Evolutionary conservation across 1,140 invertebrate genomes (phyloP).

Genomic region (Paraescarpia echinospica): DNA sequence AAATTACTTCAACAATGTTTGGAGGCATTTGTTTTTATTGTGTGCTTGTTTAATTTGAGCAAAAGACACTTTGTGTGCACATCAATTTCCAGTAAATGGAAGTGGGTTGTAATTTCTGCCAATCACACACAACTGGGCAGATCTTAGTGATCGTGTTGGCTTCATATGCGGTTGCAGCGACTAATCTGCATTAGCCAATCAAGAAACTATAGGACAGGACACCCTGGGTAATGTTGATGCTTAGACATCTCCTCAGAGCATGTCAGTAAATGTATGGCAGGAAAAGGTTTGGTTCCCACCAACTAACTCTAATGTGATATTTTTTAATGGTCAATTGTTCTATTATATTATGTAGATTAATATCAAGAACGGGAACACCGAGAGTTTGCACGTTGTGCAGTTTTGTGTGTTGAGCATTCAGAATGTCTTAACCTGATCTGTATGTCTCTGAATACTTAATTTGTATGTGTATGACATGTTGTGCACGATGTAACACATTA

Average conservation of each 20-base stretch:
- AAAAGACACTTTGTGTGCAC: not conserved
- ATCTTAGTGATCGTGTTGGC: not conserved
- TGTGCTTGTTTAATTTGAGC: not conserved
- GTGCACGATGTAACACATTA: not conserved
- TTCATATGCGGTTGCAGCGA: not conserved
- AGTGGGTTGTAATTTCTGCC: not conserved
- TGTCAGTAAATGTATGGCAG: not conserved
- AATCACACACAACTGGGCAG: not conserved
- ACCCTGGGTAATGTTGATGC: not conserved
- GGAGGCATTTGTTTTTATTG: not conserved
- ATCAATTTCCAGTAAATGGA: not conserved
- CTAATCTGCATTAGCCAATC: not conserved
- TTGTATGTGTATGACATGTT: not conserved
- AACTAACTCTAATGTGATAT: not conserved
- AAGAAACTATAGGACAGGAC: not conserved
- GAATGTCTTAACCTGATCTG: not conserved
- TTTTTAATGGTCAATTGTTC: not conserved
- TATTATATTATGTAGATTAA: not conserved
- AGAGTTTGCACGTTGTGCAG: not conserved
- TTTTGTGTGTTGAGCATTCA: not conserved
- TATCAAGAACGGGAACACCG: not conserved
- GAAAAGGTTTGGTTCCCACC: not conserved
- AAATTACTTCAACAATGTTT: not conserved
- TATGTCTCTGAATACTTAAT: not conserved
- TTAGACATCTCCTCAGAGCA: not conserved